Evolutionary conservation across 2,113 vertebrate genomes (phyloP).

Genomic region (Podarcis cretensis): DNA sequence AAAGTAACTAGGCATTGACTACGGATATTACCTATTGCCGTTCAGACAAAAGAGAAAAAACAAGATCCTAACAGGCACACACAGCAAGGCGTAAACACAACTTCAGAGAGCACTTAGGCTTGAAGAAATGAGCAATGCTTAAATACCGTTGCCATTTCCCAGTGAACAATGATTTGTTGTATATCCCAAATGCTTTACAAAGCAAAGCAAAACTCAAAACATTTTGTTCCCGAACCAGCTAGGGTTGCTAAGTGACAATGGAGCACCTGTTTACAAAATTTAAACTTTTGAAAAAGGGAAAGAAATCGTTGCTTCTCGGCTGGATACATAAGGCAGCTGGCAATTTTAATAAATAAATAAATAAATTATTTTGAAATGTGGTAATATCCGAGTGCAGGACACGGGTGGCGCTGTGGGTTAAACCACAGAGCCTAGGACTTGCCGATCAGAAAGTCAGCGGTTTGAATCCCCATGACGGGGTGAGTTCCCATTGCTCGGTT

Average conservation of each 20-base stretch:
- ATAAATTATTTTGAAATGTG: background rate
- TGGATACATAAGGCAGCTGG: background rate
- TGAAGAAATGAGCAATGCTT: slow-evolving; percentile 14
- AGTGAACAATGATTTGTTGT: slow-evolving; percentile 30
- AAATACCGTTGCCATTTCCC: slow-evolving; percentile 27
- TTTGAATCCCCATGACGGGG: too few relatives aligned
- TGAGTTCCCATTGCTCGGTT: too few relatives aligned
- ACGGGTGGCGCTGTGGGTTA: too few relatives aligned
- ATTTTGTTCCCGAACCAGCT: slow-evolving; percentile 61
- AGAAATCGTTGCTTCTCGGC: slow-evolving; percentile 37
- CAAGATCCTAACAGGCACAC: slow-evolving; percentile 45
- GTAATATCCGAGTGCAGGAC: background rate
- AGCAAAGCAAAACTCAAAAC: slow-evolving; percentile 42
- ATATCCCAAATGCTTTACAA: slow-evolving; percentile 44
- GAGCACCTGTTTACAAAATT: slow-evolving; percentile 55
- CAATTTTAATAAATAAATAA: too few relatives aligned
- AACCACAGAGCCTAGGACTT: too few relatives aligned
- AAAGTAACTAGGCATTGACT: background rate
- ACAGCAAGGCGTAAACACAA: background rate
- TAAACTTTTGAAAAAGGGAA: slow-evolving; percentile 46
- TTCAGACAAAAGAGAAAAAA: slow-evolving; percentile 25
- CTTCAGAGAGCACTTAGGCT: slow-evolving; percentile 18
- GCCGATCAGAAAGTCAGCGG: too few relatives aligned
- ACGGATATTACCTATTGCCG: background rate
- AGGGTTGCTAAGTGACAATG: slow-evolving; percentile 72